A percentile compares a stretch with the other conserved stretches of the same genome.
phyloP scores from a whole-genome alignment of 2,113 vertebrate species.

The Lophius piscatorius region DNA sequence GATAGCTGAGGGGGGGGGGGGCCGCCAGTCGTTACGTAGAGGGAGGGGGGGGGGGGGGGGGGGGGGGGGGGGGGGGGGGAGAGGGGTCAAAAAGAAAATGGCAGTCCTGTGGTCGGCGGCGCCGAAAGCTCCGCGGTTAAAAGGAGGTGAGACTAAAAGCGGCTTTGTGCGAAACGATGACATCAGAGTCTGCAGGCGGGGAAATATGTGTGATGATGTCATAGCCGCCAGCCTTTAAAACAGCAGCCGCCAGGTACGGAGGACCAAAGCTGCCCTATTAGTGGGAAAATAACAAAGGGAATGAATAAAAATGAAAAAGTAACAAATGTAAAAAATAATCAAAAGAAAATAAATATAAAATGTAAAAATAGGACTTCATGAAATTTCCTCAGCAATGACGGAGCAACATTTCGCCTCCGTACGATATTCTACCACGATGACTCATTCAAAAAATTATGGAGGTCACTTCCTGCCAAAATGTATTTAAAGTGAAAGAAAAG shows the following conservation, averaged over 20 bases:
- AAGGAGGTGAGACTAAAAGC: neutral
- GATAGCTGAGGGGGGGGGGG: conserved; percentile 67
- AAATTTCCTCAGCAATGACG: too few species aligned
- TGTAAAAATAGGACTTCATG: too few species aligned
- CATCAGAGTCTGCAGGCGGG: conserved; percentile 17
- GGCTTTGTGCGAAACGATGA: conserved; percentile 12
- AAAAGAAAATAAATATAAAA: conserved; percentile 15
- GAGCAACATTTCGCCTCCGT: too few species aligned
- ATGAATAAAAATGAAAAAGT: conserved; percentile 19
- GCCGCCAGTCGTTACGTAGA: too few species aligned
- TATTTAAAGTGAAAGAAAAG: too few species aligned
- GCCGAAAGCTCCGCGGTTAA: conserved; percentile 16
- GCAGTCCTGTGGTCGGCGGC: conserved; percentile 37
- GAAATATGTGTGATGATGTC: conserved; percentile 10
- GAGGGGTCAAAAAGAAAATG: conserved; percentile 60
- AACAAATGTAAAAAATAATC: conserved; percentile 16
- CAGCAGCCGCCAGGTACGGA: conserved; percentile 44
- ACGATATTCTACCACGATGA: too few species aligned
- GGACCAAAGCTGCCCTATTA: conserved; percentile 42
- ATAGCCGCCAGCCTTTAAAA: conserved; percentile 27
- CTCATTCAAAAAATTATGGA: too few species aligned
- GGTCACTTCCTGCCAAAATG: too few species aligned
- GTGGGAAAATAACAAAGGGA: conserved; percentile 29
- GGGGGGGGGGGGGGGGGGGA: conserved; percentile 41
- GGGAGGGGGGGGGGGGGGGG: conserved; percentile 42